Conservation (phyloP, 2,797 vertebrate genomes). For the Paramormyrops hopkinsi region DNA sequence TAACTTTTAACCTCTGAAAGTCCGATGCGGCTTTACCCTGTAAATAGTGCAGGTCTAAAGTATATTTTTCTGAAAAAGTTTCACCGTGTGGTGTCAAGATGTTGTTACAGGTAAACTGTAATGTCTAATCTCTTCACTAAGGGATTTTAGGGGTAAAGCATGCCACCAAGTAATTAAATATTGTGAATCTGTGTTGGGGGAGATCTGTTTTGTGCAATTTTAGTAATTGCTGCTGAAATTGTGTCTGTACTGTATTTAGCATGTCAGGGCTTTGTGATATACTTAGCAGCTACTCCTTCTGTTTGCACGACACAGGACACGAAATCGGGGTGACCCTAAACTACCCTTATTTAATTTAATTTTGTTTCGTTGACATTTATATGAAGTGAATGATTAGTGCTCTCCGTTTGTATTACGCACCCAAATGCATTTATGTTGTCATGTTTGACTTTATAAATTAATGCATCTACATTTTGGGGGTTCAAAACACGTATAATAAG, state of each 20-base stretch:
- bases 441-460: background rate
- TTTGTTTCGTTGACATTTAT: background rate
- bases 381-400: background rate
- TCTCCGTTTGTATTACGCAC: background rate
- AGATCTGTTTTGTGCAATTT: background rate
- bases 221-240: background rate
- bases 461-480: background rate
- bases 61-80: background rate
- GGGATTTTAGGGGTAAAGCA: background rate
- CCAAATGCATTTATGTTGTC: background rate
- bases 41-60: background rate
- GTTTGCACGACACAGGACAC: background rate
- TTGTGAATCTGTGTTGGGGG: background rate
- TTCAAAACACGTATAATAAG: background rate
- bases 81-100: background rate
- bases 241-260: background rate
- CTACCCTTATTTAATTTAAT: background rate
- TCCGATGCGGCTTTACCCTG: background rate
- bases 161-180: background rate
- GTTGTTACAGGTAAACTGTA: background rate
- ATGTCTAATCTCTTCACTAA: background rate
- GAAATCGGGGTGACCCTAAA: background rate
- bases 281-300: background rate
- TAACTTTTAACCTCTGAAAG: background rate
- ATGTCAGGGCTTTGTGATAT: background rate